Evolutionary conservation across 2,113 vertebrate species (phyloP), one percentile per base, ranked within the genome.

Genomic region (Sturnira hondurensis): DNA sequence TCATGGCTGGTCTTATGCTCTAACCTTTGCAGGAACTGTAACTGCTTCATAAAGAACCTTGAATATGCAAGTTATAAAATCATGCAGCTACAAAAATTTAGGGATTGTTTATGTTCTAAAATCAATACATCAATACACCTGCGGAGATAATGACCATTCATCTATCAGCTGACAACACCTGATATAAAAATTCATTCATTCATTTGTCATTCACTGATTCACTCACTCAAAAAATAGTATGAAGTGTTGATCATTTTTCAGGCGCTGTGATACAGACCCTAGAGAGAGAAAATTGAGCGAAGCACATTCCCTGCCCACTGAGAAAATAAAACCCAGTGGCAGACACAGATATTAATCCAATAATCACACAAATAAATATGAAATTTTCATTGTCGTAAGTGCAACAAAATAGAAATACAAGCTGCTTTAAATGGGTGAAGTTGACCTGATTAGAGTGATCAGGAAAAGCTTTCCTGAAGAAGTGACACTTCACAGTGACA

Each of bases 1-100:
- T 95, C 74, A 45, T 88, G 91, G 94, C 58, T 91, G 33, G 68
- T 86, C 86, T 95, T 83, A 86, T 86, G 83, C 19, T 78, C 36
- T 95, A 86, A 97, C 65, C 74, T 95, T 93, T 91, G 26, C 3
- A 38, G 89, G 31, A 83, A 70, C 56, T 86, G 16, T 26, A 68
- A 68, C n/a, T 94, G 54, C 71, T 96, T 87, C 68, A 94, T 68
- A 86, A 89, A 78, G 31, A 76, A 86, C 4, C n/a, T 92, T 65
- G 89, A 78, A 68, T 86, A 83, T 54, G 22, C 33, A 96, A 91
- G 38, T 71, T 86, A 78, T 19, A 94, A 82, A 91, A 82, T 4
- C 9, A 12, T 43, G 7, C 71, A 61, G 17, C 36, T 93, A 77
- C 31, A 70, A 71, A 67, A 90, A 41, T 73, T n/a, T 85, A 85